Evolutionary conservation across 1,140 invertebrate species (phyloP).

Genomic region (Agraylea sexmaculata): DNA sequence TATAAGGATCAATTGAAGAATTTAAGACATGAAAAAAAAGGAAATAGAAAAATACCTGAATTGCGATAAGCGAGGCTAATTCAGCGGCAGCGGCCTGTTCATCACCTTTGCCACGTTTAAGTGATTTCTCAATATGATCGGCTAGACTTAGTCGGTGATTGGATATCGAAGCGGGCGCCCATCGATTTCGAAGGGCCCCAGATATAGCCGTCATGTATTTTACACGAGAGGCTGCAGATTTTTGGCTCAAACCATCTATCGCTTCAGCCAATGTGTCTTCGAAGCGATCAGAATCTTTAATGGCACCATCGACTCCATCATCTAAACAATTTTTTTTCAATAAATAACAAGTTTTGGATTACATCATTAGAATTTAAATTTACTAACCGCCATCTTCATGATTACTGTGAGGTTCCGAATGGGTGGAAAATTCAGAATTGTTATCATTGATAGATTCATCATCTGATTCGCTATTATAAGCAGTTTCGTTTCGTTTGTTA

Average conservation of each 20-base stretch:
- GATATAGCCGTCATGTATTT: slow-evolving; percentile 59
- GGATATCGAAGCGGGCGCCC: slow-evolving; percentile 63
- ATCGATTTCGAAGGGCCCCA: slow-evolving; percentile 67
- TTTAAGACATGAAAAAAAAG: neutral
- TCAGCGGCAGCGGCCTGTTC: slow-evolving; percentile 72
- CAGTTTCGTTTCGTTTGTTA: slow-evolving; percentile 12
- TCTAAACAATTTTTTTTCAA: slow-evolving; percentile 22
- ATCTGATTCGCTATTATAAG: slow-evolving; percentile 41
- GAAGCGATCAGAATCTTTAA: slow-evolving; percentile 58
- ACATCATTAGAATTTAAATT: neutral
- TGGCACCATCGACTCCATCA: slow-evolving; percentile 24
- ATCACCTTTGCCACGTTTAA: slow-evolving; percentile 70
- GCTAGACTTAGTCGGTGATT: slow-evolving; percentile 67
- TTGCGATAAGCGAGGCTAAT: slow-evolving; percentile 62
- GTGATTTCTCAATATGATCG: slow-evolving; percentile 64
- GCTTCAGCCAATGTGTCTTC: slow-evolving; percentile 81
- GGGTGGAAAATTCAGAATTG: slow-evolving; percentile 51
- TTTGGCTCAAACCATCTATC: slow-evolving; percentile 74
- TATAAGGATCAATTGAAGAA: neutral
- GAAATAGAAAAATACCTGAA: slow-evolving; percentile 49
- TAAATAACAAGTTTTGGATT: slow-evolving; percentile 8
- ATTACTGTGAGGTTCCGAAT: slow-evolving; percentile 50
- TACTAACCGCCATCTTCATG: slow-evolving; percentile 42
- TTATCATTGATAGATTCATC: slow-evolving; percentile 61
- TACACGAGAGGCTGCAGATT: slow-evolving; percentile 70